Evolutionary conservation across 2,888 invertebrate species (phyloP).

Genomic region (Tiphia femorata): DNA sequence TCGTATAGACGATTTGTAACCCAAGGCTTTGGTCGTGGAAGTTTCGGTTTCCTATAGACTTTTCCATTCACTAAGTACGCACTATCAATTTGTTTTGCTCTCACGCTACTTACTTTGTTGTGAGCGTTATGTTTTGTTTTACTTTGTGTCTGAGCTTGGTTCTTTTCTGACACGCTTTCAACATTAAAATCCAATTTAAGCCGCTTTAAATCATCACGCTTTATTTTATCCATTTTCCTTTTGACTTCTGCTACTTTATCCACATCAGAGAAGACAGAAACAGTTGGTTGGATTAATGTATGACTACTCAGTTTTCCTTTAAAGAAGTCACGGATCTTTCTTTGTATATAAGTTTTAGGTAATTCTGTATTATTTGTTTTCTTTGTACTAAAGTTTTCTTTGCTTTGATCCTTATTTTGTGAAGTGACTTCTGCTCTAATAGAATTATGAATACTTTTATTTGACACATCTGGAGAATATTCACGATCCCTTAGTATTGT

Average conservation of each 20-base stretch:
- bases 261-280: not conserved
- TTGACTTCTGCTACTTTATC: slow-evolving; percentile 5
- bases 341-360: not conserved
- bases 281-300: not conserved
- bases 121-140: too few relatives aligned
- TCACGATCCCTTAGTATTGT: not conserved
- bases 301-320: not conserved
- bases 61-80: slow-evolving; percentile 58
- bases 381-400: not conserved
- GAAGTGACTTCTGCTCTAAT: not conserved
- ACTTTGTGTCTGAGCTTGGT: too few relatives aligned
- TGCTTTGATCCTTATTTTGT: not conserved
- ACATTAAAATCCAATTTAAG: not conserved
- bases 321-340: not conserved
- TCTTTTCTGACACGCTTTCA: too few relatives aligned
- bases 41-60: slow-evolving; percentile 53
- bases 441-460: not conserved
- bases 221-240: slow-evolving; percentile 11
- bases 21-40: slow-evolving; percentile 57
- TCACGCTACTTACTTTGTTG: not conserved
- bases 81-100: slow-evolving; percentile 35
- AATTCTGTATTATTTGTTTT: not conserved
- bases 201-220: not conserved
- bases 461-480: too few relatives aligned
- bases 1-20: slow-evolving; percentile 56